Evolutionary conservation across 1,140 invertebrate genomes (phyloP).

Genomic region (Ctenoplectra terminalis): DNA sequence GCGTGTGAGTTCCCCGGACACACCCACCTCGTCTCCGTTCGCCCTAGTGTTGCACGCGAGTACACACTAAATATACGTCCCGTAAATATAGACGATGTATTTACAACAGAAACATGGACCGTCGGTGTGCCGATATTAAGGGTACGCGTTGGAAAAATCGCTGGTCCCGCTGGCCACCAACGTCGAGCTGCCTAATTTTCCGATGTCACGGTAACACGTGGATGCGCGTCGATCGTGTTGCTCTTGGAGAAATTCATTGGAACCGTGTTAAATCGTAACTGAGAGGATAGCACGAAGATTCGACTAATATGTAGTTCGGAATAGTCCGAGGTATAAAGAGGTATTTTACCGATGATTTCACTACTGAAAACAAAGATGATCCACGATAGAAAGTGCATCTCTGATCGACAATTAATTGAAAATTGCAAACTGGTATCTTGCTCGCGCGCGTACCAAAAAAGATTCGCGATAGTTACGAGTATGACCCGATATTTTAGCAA

Average conservation of each 20-base stretch:
- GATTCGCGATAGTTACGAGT: neutral
- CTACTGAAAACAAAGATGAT: no score
- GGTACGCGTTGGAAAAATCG: slow-evolving; percentile 1
- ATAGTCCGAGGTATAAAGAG: no score
- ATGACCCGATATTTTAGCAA: slow-evolving; percentile 12
- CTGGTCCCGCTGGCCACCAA: slow-evolving; percentile 21
- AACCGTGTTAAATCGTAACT: no score
- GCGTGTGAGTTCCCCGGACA: slow-evolving; percentile 75
- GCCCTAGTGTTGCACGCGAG: slow-evolving; percentile 73
- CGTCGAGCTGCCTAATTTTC: neutral
- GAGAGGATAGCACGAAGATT: no score
- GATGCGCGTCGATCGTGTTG: no score
- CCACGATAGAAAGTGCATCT: no score
- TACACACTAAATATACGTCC: slow-evolving; percentile 79
- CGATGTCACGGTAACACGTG: neutral
- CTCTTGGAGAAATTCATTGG: neutral
- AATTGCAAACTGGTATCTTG: no score
- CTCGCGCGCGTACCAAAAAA: no score
- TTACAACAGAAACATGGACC: slow-evolving; percentile 79
- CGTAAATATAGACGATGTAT: slow-evolving; percentile 82
- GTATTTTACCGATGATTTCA: no score
- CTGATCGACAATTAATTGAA: no score
- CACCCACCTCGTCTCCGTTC: slow-evolving; percentile 75
- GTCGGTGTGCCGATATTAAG: slow-evolving; percentile 64
- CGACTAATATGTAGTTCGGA: no score